phyloP scores from a whole-genome alignment of 2,113 vertebrate species.

The Oceanites oceanicus region DNA sequence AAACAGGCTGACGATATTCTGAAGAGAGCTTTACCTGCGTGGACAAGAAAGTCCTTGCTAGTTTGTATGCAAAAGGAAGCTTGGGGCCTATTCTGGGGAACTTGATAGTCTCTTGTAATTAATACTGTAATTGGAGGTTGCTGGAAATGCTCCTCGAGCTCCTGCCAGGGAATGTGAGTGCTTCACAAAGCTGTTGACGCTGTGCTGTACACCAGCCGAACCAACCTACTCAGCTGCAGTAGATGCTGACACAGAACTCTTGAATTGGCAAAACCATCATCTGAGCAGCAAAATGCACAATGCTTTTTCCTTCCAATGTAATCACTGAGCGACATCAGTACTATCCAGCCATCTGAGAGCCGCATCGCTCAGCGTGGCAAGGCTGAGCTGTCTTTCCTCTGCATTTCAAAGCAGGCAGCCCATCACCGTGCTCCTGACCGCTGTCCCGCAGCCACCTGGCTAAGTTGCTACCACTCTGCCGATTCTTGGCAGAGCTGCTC shows the following conservation, averaged over 20 bases:
- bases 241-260: neutral
- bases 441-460: neutral
- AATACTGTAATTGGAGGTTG: conserved; percentile 35
- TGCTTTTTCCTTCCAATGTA: neutral
- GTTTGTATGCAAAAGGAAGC: conserved; percentile 3
- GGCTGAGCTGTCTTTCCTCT: neutral
- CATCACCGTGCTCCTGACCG: fast-evolving
- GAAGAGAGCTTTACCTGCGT: neutral
- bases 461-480: neutral
- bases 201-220: neutral
- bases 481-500: neutral
- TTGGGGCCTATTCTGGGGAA: neutral
- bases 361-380: neutral
- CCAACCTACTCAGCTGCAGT: neutral
- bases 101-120: conserved; percentile 32
- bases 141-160: conserved; percentile 16
- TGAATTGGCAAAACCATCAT: neutral
- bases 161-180: conserved; percentile 23
- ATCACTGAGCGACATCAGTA: neutral
- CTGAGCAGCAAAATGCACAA: neutral
- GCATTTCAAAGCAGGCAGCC: neutral
- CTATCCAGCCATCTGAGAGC: neutral
- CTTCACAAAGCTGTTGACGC: neutral
- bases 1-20: neutral
- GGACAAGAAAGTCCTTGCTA: neutral